phyloP scores from a whole-genome alignment of 2,113 vertebrate genomes.

The Alethe diademata region DNA sequence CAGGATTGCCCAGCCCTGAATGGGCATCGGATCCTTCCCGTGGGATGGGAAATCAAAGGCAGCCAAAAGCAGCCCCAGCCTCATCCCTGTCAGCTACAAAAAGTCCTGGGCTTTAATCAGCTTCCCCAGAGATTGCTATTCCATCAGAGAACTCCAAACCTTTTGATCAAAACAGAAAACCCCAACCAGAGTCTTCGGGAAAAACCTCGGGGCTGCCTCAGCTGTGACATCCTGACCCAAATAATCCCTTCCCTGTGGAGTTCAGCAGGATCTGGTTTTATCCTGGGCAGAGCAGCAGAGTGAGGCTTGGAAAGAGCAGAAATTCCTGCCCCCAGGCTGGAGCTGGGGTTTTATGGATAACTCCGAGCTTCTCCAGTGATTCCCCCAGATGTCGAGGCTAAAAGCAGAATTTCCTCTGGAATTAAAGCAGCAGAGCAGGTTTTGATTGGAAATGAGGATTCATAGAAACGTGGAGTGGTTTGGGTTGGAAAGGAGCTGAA shows the following conservation, averaged over 20 bases:
- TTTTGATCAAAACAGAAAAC: conserved; percentile 9
- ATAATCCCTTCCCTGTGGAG: neutral
- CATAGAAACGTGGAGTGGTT: rapidly evolving
- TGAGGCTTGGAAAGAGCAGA: neutral
- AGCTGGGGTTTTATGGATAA: neutral
- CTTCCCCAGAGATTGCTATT: neutral
- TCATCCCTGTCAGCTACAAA: neutral
- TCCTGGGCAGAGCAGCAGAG: neutral
- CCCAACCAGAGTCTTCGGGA: neutral
- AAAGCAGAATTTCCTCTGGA: neutral
- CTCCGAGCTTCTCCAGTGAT: rapidly evolving
- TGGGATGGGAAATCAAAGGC: conserved; percentile 20
- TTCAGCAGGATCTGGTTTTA: neutral
- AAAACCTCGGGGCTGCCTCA: neutral
- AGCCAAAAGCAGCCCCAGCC: conserved; percentile 31
- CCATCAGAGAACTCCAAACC: neutral
- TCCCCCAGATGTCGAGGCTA: rapidly evolving
- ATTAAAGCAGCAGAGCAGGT: neutral
- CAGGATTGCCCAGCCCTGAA: neutral
- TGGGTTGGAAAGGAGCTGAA: neutral
- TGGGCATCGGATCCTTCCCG: neutral
- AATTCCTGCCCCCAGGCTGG: neutral
- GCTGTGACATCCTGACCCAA: conserved; percentile 5
- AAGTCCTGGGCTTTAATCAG: neutral
- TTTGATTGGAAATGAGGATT: neutral